Evolutionary conservation across 1,140 invertebrate species (phyloP), one percentile per base, ranked within the genome.

Genomic region (Dreissena rostriformis): DNA sequence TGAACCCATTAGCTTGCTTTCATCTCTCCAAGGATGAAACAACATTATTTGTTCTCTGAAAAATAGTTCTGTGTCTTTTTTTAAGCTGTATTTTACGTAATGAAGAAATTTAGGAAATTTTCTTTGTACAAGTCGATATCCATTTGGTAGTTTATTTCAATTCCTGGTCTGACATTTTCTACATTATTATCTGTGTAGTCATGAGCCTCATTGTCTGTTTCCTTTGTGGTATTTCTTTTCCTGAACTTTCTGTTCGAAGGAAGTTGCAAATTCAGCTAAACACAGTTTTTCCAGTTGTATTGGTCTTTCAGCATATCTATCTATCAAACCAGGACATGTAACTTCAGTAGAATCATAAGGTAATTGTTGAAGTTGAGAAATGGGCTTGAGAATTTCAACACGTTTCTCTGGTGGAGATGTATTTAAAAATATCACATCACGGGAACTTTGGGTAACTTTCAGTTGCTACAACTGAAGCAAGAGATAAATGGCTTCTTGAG

Each of bases 401-500:
- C 82, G 66, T n/a, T 86, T 66, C 24, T 86, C 82, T 24, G 82
- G 75, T 39, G 52, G 68, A 22, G 77, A 82, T 26, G 88, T 87
- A 63, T 89, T 86, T n/a, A 86, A 28, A 55, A 76, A 76, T 1
- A 84, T 66, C 24, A 82, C 66, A 77, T 72, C n/a, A 24, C 75
- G 17, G 17, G 81, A 82, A 22, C 63, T 82, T 66, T 82, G 63
- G 49, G 49, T 75, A 7, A 74, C 17, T 51, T 53, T 61, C 24
- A 76, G 52, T 71, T 61, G n/a, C n/a, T n/a, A n/a, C n/a, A n/a
- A n/a, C n/a, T n/a, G 63, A n/a, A 78, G 72, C 6, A 86, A 39
- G 22, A 86, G 24, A n/a, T 81, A 86, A 63, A 74, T 67, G 24
- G 87, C 81, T 74, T 88, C 85, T 73, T 88, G 85, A 22, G 85